A percentile compares a stretch with the other conserved stretches of the same genome.
phyloP scores from a whole-genome alignment of 2,113 vertebrate species.

The Rallus limicola region DNA sequence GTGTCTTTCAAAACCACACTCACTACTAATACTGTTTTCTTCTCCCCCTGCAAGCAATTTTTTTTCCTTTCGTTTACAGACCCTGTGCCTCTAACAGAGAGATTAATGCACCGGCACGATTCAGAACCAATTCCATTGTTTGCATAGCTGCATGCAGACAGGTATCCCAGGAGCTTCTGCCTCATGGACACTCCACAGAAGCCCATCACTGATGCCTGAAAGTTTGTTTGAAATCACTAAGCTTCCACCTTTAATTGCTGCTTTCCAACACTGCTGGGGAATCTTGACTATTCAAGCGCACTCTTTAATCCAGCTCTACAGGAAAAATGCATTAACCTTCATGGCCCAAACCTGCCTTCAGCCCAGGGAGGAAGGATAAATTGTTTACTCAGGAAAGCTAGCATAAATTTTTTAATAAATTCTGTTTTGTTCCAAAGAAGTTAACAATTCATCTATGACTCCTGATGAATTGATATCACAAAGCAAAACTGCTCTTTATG shows the following conservation, averaged over 20 bases:
- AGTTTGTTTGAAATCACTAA: conserved; percentile 75
- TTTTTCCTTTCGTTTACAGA: background rate
- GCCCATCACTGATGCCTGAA: conserved; percentile 19
- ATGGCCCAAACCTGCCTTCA: conserved; percentile 77
- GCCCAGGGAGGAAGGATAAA: conserved; percentile 72
- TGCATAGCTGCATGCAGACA: conserved; percentile 44
- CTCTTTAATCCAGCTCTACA: conserved; percentile 79
- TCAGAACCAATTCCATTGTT: conserved; percentile 27
- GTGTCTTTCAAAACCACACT: conserved; percentile 14
- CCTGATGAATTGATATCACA: conserved; percentile 40
- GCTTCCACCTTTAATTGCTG: conserved; percentile 73
- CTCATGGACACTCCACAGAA: conserved; percentile 53
- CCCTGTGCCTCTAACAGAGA: background rate
- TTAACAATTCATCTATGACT: conserved; percentile 83
- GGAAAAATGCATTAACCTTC: conserved; percentile 91
- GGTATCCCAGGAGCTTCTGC: conserved; percentile 38
- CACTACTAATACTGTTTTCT: conserved; percentile 36
- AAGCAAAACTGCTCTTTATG: conserved; percentile 17
- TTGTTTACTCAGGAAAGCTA: conserved; percentile 82
- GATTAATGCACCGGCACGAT: conserved; percentile 32
- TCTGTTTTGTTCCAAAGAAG: conserved; percentile 84
- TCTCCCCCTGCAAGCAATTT: background rate
- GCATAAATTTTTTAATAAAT: conserved; percentile 91
- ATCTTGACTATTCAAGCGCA: conserved; percentile 72
- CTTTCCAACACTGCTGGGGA: conserved; percentile 69